Evolutionary conservation across 2,888 invertebrate genomes (phyloP).

Genomic region (Hoplodrina blanda): DNA sequence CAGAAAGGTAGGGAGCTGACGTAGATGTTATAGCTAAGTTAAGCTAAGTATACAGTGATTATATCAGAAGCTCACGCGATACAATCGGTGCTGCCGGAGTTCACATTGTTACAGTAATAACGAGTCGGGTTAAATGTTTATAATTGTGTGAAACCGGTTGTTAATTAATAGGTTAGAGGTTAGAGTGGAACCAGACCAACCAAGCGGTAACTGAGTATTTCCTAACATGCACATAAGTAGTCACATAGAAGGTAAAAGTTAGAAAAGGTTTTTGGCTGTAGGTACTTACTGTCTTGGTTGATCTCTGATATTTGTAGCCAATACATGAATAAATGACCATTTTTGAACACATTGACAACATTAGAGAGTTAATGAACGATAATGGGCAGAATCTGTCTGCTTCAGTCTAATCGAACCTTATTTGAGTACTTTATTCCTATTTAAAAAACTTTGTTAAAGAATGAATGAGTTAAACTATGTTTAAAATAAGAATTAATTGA

Average conservation of each 20-base stretch:
- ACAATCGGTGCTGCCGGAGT: slow-evolving; percentile 14
- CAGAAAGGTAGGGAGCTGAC: slow-evolving; percentile 1
- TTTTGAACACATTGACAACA: not conserved
- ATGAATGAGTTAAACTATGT: no score
- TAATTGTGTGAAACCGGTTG: slow-evolving; percentile 21
- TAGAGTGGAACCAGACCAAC: slow-evolving; percentile 10
- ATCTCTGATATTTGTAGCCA: no score
- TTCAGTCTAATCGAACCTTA: no score
- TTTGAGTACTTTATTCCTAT: no score
- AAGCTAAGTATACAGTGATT: slow-evolving; percentile 14
- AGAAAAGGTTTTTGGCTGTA: no score
- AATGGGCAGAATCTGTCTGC: no score
- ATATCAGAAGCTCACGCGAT: slow-evolving; percentile 22
- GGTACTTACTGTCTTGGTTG: no score
- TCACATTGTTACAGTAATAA: slow-evolving; percentile 34
- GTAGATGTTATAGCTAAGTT: slow-evolving; percentile 10
- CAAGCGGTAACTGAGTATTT: not conserved
- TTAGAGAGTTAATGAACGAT: not conserved
- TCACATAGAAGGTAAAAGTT: not conserved
- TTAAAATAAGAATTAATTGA: no score
- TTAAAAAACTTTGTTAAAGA: no score
- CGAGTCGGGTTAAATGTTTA: slow-evolving; percentile 24
- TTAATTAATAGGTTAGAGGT: slow-evolving; percentile 28
- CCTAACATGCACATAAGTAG: not conserved
- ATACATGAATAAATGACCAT: not conserved